phyloP scores from a whole-genome alignment of 2,797 vertebrate genomes.

The Pagetopsis macropterus region DNA sequence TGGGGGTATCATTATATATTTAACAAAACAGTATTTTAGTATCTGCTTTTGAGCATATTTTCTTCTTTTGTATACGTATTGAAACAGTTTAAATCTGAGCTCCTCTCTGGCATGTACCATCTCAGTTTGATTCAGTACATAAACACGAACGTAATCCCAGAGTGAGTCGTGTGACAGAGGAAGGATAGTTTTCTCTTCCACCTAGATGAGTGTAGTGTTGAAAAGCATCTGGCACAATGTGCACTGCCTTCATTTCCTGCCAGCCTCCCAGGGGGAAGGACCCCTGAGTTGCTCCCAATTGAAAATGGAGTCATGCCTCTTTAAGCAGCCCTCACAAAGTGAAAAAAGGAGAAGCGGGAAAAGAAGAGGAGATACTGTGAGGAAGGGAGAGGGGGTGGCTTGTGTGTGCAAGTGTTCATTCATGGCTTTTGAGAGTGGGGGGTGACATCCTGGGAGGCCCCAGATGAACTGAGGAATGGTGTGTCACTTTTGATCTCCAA shows the following conservation, averaged over 20 bases:
- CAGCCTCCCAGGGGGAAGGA: conserved; percentile 79
- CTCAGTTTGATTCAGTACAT: conserved; percentile 29
- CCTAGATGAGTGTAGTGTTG: conserved; percentile 62
- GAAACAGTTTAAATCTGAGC: neutral
- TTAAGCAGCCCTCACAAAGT: conserved; percentile 88
- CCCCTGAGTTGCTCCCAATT: conserved; percentile 86
- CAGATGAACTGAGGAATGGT: conserved; percentile 68
- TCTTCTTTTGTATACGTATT: neutral
- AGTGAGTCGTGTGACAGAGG: conserved; percentile 51
- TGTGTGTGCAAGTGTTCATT: conserved; percentile 77
- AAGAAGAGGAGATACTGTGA: conserved; percentile 71
- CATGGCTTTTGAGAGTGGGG: conserved; percentile 66
- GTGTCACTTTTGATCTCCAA: conserved; percentile 80
- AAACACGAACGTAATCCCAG: conserved; percentile 31
- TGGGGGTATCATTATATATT: neutral
- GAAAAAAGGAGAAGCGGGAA: conserved; percentile 70
- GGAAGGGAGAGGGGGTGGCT: conserved; percentile 57
- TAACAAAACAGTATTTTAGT: too few relatives aligned
- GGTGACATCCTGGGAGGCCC: conserved; percentile 71
- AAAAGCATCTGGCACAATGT: conserved; percentile 85
- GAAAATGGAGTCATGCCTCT: conserved; percentile 89
- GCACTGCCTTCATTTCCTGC: conserved; percentile 89
- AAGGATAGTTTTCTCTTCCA: conserved; percentile 73
- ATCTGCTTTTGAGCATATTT: neutral
- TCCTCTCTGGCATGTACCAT: too few relatives aligned